Evolutionary conservation across 2,113 vertebrate genomes (phyloP), one percentile per base, ranked within the genome.

Genomic region (Strix aluco): DNA sequence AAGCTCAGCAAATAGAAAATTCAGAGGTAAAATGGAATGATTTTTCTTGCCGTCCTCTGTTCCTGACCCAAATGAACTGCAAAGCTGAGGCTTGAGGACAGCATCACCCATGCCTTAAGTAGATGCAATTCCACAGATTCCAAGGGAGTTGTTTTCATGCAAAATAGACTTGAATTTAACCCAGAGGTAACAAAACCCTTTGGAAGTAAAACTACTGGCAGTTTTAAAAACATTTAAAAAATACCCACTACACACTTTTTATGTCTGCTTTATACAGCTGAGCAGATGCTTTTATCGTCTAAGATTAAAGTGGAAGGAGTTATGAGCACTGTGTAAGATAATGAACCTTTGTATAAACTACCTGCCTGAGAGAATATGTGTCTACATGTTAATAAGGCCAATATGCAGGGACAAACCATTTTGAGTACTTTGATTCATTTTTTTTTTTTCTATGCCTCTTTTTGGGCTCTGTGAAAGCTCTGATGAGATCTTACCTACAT

Each of bases 281-380:
- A 92, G 42, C 47, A 88, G 72, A 65, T 71, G 55, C 67, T 77
- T 94, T 78, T 47, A 67, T 29, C 79, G 61, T 36, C 21, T 61
- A 54, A 54, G 25, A 90, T 51, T 58, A 63, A 90, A 94, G 55
- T 36, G 44, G 57, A 88, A 94, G 59, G 63, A 94, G 29, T 88
- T 86, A 88, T 63, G 77, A 75, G 58, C 49, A 30, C 44, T 61
- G 57, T 89, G 66, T 59, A 85, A 77, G 81, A 62, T 83, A 96
- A 96, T 74, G 79, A 95, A 92, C 55, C 71, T 77, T 40, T 49
- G 25, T 69, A 46, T 38, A 93, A 96, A 52, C 54, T 62, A 78
- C 74, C 55, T 93, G 79, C 84, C 79, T 78, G 57, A 81, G 49
- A 83, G 63, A 67, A 63, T 72, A 26, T 0, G 26, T 59, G 32